Base-by-base conservation (phyloP, 2,888 invertebrate genomes). In the Hypercompe scribonia region DNA sequence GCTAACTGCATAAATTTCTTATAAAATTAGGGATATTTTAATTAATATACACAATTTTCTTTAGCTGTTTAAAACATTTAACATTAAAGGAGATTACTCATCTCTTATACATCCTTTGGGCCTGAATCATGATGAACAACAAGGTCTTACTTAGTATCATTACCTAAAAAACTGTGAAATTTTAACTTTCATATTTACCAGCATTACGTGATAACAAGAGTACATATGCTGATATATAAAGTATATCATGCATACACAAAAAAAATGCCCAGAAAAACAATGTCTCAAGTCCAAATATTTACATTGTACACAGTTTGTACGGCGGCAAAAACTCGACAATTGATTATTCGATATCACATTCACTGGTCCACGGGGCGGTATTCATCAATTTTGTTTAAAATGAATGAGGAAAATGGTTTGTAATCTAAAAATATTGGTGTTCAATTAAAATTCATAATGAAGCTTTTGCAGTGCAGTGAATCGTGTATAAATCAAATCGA, bases 271-370 rank as follows among this genome's bases (percentile, higher is more conserved):
- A 13, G 58, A 28, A n/a, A 69, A 54, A 61, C 39, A 39, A 46
- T 31, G 61, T 63, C 63, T 70, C 63, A 64, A 63, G 69, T 46
- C 39, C 36, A 39, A 71, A 54, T 65, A 71, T 71, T 65, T 65
- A 54, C 65, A 58, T 65, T 70, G 46, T 28, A 65, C 70, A 34
- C 65, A 65, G 10, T 70, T 54, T 63, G 50, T 78, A 63, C 21
- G 65, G 78, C 66, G 61, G 18, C 70, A 70, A 83, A 70, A 80
- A 80, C 63, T 74, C 74, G 75, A 71, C 73, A 78, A 83, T 78
- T 81, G 79, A 76, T 81, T 81, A 73, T 81, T 71, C 75, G 46
- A 83, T 81, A 67, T 34, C 71, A 39, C 33, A 69, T 76, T 73
- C 72, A 81, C 71, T 71, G 70, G 58, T 83, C 83, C 72, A 79